These are phyloP conservation scores for Eolophus roseicapilla DNA, from an alignment of 2,113 vertebrate genomes.

Conservation along the genomic window DNA sequence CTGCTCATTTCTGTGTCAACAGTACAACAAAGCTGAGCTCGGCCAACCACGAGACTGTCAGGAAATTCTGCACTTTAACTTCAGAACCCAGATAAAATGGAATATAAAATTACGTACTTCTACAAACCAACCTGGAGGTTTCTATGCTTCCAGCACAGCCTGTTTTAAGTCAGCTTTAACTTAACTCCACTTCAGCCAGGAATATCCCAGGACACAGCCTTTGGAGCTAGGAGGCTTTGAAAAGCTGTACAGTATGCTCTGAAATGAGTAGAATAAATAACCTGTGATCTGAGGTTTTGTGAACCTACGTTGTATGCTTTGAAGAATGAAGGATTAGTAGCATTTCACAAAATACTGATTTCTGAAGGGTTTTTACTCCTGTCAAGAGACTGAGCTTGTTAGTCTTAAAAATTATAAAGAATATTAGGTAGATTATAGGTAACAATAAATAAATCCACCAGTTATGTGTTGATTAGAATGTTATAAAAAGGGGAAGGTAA, in stretches of 20 bases:
- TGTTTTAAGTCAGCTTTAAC: not conserved
- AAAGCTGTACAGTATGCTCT: not conserved
- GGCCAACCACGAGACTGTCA: not conserved
- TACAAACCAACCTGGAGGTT: not conserved
- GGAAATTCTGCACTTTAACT: not conserved
- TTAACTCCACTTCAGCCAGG: not conserved
- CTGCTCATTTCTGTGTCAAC: not conserved
- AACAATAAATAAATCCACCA: not conserved
- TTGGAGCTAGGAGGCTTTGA: conserved; percentile 25
- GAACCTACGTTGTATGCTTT: not conserved
- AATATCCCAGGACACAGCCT: not conserved
- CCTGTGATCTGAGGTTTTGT: not conserved
- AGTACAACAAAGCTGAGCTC: not conserved
- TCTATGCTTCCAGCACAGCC: not conserved
- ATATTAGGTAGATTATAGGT: not conserved
- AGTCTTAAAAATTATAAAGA: not conserved
- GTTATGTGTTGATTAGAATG: not conserved
- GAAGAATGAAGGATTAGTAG: not conserved
- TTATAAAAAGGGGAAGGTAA: not conserved
- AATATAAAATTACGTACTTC: not conserved
- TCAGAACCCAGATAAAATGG: not conserved
- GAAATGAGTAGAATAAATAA: not conserved
- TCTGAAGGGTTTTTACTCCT: not conserved
- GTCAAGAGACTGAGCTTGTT: not conserved
- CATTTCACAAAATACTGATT: not conserved